These are phyloP conservation scores for Esox niger DNA, from an alignment of 2,113 vertebrate species.

Conservation along the genomic window DNA sequence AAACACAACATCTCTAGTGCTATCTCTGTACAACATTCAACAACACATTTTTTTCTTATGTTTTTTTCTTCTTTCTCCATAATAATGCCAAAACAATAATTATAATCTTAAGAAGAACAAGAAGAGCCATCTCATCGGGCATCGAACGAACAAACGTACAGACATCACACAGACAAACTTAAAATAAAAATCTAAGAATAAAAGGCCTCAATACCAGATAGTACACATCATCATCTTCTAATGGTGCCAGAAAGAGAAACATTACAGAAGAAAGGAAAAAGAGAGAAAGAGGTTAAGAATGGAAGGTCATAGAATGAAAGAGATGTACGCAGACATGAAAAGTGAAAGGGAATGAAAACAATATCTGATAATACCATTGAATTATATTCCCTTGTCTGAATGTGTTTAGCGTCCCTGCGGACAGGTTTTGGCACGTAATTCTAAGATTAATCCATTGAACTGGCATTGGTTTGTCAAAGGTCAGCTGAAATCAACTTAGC, in stretches of 20 bases:
- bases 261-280: conserved; percentile 15
- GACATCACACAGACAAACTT: conserved; percentile 63
- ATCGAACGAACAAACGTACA: conserved; percentile 65
- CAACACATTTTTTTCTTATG: conserved; percentile 62
- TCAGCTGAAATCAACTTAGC: conserved; percentile 22
- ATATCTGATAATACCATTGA: neutral
- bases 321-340: neutral
- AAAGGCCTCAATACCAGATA: conserved; percentile 78
- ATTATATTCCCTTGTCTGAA: conserved; percentile 20
- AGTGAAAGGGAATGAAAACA: neutral
- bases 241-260: conserved; percentile 60
- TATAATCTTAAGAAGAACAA: conserved; percentile 61
- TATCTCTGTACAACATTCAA: conserved; percentile 85
- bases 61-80: conserved; percentile 40
- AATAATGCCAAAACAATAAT: conserved; percentile 73
- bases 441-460: conserved; percentile 30
- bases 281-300: conserved; percentile 22
- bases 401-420: conserved; percentile 57
- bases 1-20: conserved; percentile 76
- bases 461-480: conserved; percentile 61
- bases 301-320: neutral
- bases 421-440: conserved; percentile 65
- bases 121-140: conserved; percentile 75
- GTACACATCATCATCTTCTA: conserved; percentile 69
- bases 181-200: conserved; percentile 66